phyloP scores from a whole-genome alignment of 2,113 vertebrate species.

The Hiodon tergisus region DNA sequence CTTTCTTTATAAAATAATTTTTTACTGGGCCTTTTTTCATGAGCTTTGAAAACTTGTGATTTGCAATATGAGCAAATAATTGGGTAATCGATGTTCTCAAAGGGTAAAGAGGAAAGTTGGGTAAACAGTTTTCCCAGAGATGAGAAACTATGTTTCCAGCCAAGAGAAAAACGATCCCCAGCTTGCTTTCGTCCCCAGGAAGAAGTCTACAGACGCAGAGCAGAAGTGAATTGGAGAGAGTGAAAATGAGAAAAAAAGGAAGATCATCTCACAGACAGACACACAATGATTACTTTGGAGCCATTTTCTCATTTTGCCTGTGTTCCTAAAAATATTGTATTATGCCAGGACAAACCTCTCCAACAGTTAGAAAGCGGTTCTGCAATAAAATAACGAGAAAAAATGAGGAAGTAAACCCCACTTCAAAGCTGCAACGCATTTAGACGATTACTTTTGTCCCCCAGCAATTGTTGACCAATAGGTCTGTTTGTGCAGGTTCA shows the following conservation, averaged over 20 bases:
- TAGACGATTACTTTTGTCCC: no score
- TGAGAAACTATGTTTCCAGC: not conserved
- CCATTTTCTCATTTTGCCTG: no score
- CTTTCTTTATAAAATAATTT: not conserved
- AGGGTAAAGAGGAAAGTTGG: not conserved
- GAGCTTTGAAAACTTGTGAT: not conserved
- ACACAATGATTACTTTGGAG: no score
- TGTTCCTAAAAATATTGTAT: no score
- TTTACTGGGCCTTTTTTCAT: not conserved
- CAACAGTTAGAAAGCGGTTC: no score
- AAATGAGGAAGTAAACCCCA: no score
- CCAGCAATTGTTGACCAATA: no score
- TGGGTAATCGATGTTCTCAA: constrained; percentile 5
- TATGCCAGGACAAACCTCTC: no score
- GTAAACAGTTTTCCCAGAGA: constrained; percentile 7
- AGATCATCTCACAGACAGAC: no score
- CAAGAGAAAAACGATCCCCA: not conserved
- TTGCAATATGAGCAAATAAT: not conserved
- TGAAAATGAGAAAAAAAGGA: not conserved
- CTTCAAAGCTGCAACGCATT: no score
- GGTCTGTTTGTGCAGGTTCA: no score
- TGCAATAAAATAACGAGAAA: no score
- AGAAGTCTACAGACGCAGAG: not conserved
- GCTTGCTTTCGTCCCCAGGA: not conserved
- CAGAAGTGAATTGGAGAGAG: not conserved